Conservation (phyloP, 2,113 vertebrate genomes). For the Platycercus adscitus region DNA sequence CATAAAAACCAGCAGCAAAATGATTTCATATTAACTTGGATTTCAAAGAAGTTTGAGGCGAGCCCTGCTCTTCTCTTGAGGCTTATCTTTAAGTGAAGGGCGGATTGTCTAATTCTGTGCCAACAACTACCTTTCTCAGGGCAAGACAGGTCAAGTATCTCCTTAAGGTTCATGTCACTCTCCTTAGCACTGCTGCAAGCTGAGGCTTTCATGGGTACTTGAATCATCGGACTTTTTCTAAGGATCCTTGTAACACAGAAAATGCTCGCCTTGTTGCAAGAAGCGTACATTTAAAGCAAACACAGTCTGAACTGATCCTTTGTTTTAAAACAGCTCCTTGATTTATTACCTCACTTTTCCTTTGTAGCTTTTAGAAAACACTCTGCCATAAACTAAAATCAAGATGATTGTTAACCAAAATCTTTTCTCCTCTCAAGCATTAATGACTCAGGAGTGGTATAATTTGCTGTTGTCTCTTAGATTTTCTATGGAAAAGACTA, state of each 20-base stretch:
- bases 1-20: neutral
- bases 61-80: constrained; percentile 4
- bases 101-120: neutral
- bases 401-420: neutral
- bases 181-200: neutral
- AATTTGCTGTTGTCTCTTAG: neutral
- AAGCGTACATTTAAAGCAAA: constrained; percentile 30
- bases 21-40: neutral
- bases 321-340: constrained; percentile 1
- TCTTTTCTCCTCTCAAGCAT: neutral
- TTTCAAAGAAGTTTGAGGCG: constrained; percentile 14
- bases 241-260: neutral
- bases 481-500: neutral
- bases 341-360: neutral
- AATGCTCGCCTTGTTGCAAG: neutral
- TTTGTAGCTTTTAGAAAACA: neutral
- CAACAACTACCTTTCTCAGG: neutral
- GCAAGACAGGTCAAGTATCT: neutral
- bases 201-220: neutral
- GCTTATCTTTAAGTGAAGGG: constrained; percentile 28
- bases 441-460: neutral
- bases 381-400: neutral
- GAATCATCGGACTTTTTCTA: neutral
- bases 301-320: neutral
- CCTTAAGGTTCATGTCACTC: neutral